Percentiles rank a stretch among this genome's conserved stretches.
Evolutionary conservation across 2,888 invertebrate species (phyloP).

Genomic region (Tetranychus truncatus): DNA sequence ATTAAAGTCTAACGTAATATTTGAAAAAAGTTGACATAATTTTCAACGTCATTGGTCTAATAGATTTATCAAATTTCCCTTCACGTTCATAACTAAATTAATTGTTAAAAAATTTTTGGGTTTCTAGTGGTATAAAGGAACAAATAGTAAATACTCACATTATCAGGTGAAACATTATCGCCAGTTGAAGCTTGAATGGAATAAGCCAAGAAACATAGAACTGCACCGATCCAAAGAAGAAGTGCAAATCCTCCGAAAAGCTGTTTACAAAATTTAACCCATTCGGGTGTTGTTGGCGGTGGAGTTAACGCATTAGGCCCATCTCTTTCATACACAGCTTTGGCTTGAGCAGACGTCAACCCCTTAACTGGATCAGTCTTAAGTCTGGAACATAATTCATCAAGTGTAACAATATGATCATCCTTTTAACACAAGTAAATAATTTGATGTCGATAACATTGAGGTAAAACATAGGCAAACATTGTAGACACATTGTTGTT

Average conservation of each 20-base stretch:
- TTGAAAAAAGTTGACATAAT: too few species aligned
- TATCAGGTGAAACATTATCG: conserved; percentile 88
- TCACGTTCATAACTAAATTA: too few species aligned
- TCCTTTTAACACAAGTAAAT: conserved; percentile 37
- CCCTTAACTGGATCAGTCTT: conserved; percentile 88
- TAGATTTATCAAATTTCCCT: too few species aligned
- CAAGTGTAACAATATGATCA: conserved; percentile 89
- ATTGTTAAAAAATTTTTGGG: too few species aligned
- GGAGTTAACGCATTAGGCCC: conserved; percentile 56
- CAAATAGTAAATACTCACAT: conserved; percentile 37
- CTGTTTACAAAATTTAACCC: conserved; percentile 98
- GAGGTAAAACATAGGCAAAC: not conserved
- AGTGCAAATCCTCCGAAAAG: conserved; percentile 81
- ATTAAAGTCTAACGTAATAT: too few species aligned
- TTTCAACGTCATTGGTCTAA: too few species aligned
- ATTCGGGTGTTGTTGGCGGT: conserved; percentile 87
- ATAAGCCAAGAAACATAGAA: conserved; percentile 91
- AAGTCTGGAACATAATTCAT: conserved; percentile 89
- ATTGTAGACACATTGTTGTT: not conserved
- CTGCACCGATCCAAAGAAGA: conserved; percentile 46
- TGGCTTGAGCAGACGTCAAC: conserved; percentile 43
- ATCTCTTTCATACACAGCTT: conserved; percentile 40
- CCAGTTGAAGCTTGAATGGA: conserved; percentile 79
- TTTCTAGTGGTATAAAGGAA: too few species aligned
- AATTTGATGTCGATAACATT: not conserved